Evolutionary conservation across 2,797 vertebrate genomes (phyloP), one percentile per base, ranked within the genome.

Genomic region (Phaenicophaeus curvirostris): DNA sequence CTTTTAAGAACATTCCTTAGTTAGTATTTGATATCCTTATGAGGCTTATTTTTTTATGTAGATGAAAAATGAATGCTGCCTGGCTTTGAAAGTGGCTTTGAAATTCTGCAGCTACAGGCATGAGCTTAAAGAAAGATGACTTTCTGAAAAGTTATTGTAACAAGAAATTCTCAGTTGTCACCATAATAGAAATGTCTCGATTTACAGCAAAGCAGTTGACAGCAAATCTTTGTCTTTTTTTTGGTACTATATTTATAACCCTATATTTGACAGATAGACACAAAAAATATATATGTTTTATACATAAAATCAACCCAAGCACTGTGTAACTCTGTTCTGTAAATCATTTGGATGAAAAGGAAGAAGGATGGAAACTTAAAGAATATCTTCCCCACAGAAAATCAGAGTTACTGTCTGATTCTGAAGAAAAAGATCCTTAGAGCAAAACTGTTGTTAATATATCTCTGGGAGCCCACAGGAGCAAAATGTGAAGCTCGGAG

Each of bases 401-500:
- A n/a, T 39, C 33, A 65, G 31, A 84, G 42, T 61, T 89, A 75
- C 41, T 81, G 63, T 84, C 83, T 75, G 63, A 69, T 68, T 90
- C 54, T 61, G 55, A 94, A 93, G 92, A 30, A 82, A 96, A 89
- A 73, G 54, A 83, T 79, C 66, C 54, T 61, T 55, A 50, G 37
- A 71, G 46, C 8, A 85, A 87, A 85, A 27, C 2, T 4, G 7
- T 30, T 68, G 58, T 66, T 53, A 50, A 20, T 68, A 6, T 23
- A 42, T 71, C 37, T 71, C 59, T 59, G 87, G 71, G 44, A 92
- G 25, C 27, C 76, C 58, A 82, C 15, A 37, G 83, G 5, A 80
- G 39, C 25, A 85, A 81, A 94, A 94, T 18, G 3, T 63, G 50
- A 84, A 74, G 37, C 41, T 48, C 44, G 37, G 66, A 42, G 24